Evolutionary conservation across 1,140 invertebrate genomes (phyloP).

Genomic region (Drosophila guanche): DNA sequence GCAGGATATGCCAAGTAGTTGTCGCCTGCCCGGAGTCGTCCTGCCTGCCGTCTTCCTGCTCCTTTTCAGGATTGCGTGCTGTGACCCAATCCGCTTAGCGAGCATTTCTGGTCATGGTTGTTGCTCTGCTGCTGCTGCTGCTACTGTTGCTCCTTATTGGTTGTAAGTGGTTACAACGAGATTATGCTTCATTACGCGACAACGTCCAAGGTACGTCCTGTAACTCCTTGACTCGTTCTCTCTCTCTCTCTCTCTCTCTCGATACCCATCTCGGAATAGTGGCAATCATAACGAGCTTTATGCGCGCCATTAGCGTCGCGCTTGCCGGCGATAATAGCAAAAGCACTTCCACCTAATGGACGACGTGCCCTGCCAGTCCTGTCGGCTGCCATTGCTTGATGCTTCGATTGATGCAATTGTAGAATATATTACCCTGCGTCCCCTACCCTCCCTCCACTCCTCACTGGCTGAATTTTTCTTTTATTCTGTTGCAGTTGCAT

Average conservation of each 20-base stretch:
- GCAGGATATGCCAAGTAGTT: slow-evolving; percentile 77
- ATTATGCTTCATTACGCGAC: slow-evolving; percentile 78
- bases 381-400: slow-evolving; percentile 5
- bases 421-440: slow-evolving; percentile 51
- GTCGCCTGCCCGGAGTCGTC: slow-evolving; percentile 36
- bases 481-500: not conserved
- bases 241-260: slow-evolving; percentile 9
- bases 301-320: slow-evolving; percentile 73
- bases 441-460: slow-evolving; percentile 3
- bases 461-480: not conserved
- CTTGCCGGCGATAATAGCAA: slow-evolving; percentile 70
- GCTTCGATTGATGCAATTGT: slow-evolving; percentile 58
- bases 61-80: slow-evolving; percentile 47
- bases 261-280: slow-evolving; percentile 27
- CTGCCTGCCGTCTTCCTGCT: slow-evolving; percentile 23
- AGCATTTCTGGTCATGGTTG: slow-evolving; percentile 20
- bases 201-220: slow-evolving; percentile 9
- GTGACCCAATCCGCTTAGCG: slow-evolving; percentile 73
- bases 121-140: slow-evolving; percentile 19
- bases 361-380: slow-evolving; percentile 34
- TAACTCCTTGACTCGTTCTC: too few relatives aligned
- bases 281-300: slow-evolving; percentile 79
- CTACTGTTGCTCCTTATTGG: slow-evolving; percentile 70
- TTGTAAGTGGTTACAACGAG: slow-evolving; percentile 77
- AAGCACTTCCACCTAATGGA: slow-evolving; percentile 76